A percentile compares a stretch with the other conserved stretches of the same genome.
Conservation (phyloP, 35 echinoderm and acorn worm genomes). For the Hemicentrotus pulcherrimus region DNA sequence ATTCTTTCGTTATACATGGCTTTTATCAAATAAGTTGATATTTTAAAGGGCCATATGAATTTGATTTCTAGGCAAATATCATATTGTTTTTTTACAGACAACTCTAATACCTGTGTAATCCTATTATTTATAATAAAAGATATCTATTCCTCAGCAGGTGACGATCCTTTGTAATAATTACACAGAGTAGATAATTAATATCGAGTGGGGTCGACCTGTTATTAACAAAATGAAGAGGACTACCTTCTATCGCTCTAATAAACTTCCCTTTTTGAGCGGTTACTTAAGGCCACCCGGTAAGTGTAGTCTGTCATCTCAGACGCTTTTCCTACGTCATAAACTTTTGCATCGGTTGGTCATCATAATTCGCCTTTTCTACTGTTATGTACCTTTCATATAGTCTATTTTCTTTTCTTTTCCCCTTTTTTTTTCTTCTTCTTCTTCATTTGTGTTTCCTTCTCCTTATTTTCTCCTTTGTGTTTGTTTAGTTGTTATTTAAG, state of each 20-base stretch:
- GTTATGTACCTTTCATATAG: too few species aligned
- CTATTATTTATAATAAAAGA: neutral
- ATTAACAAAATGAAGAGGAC: neutral
- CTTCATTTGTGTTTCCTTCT: too few species aligned
- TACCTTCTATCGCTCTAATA: neutral
- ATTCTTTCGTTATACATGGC: too few species aligned
- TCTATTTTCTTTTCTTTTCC: too few species aligned
- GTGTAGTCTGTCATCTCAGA: neutral
- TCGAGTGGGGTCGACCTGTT: neutral
- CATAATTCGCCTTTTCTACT: neutral
- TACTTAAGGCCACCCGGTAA: neutral
- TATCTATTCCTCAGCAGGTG: neutral
- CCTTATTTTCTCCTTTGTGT: neutral
- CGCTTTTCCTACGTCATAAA: neutral
- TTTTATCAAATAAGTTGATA: too few species aligned
- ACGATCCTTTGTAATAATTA: neutral
- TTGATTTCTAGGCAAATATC: too few species aligned
- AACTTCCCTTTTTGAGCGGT: neutral
- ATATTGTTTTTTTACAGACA: neutral
- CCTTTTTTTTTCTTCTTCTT: too few species aligned
- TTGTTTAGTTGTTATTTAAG: neutral
- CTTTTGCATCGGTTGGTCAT: neutral
- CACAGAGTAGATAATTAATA: slow-evolving; percentile 9
- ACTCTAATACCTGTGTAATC: neutral
- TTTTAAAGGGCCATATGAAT: too few species aligned